phyloP scores from a whole-genome alignment of 2,888 invertebrate genomes.

The Apamea crenata region DNA sequence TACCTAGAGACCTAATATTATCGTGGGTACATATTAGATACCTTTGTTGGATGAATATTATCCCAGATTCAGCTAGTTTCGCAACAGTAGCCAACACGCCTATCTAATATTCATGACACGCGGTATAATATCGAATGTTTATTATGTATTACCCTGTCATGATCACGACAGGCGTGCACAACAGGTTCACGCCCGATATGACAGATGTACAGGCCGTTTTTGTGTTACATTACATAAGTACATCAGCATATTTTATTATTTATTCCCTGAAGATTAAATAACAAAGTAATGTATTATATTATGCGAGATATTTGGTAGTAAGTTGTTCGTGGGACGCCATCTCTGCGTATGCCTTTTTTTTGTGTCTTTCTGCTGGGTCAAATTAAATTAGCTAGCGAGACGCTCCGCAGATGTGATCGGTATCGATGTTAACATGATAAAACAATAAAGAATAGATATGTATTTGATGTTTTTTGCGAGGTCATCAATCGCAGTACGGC shows the following conservation, averaged over 20 bases:
- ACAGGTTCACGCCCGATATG: constrained; percentile 36
- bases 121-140: constrained; percentile 37
- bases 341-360: neutral
- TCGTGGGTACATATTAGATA: neutral
- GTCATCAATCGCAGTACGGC: no score
- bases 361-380: neutral
- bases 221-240: neutral
- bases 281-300: neutral
- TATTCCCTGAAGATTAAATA: neutral
- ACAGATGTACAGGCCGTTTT: constrained; percentile 35
- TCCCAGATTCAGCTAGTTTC: neutral
- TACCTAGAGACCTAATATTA: neutral
- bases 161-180: constrained; percentile 34
- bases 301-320: neutral
- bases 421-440: no score
- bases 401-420: no score
- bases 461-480: no score
- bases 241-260: neutral
- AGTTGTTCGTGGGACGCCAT: neutral
- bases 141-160: constrained; percentile 50
- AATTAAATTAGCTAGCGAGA: no score
- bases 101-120: constrained; percentile 40
- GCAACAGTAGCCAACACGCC: neutral
- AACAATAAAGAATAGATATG: no score
- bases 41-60: neutral